These are phyloP conservation scores for Scaptomyza reducta DNA, from an alignment of 2,888 invertebrate genomes.

Conservation along the genomic window DNA sequence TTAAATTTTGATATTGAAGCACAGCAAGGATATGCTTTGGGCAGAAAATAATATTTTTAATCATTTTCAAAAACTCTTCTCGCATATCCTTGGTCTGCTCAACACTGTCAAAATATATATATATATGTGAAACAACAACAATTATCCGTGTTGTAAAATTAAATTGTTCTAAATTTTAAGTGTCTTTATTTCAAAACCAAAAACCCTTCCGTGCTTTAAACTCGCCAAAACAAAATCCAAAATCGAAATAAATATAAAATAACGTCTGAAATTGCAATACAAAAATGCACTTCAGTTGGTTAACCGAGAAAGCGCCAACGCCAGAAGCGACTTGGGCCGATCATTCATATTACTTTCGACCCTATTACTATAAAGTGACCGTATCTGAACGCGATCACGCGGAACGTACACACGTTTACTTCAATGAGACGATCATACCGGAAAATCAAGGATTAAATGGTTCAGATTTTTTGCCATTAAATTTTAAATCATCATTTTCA, in stretches of 20 bases:
- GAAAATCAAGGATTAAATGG: conserved; percentile 82
- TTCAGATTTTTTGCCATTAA: conserved; percentile 83
- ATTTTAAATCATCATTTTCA: conserved; percentile 84
- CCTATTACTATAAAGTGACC: conserved; percentile 83
- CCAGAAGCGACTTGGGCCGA: conserved; percentile 86
- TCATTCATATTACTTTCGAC: conserved; percentile 83
- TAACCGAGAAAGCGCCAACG: conserved; percentile 81
- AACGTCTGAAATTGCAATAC: conserved; percentile 29
- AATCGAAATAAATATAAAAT: conserved; percentile 24
- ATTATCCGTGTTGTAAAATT: conserved; percentile 57
- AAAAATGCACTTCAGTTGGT: conserved; percentile 84
- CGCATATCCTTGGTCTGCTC: conserved; percentile 59
- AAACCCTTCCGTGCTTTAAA: conserved; percentile 50
- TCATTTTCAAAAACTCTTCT: not conserved
- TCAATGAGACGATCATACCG: conserved; percentile 82
- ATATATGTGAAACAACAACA: conserved; percentile 25
- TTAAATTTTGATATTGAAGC: conserved; percentile 13
- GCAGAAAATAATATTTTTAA: not conserved
- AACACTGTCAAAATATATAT: not conserved
- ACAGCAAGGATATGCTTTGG: conserved; percentile 60
- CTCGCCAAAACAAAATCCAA: not conserved
- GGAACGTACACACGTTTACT: conserved; percentile 82
- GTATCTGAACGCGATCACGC: conserved; percentile 85
- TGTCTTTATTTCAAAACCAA: conserved; percentile 82
- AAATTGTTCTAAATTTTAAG: conserved; percentile 82